Percentiles rank a stretch among this genome's conserved stretches.
These are phyloP conservation scores for Pogonomyrmex barbatus DNA, from an alignment of 1,140 invertebrate genomes.

Conservation along the genomic window DNA sequence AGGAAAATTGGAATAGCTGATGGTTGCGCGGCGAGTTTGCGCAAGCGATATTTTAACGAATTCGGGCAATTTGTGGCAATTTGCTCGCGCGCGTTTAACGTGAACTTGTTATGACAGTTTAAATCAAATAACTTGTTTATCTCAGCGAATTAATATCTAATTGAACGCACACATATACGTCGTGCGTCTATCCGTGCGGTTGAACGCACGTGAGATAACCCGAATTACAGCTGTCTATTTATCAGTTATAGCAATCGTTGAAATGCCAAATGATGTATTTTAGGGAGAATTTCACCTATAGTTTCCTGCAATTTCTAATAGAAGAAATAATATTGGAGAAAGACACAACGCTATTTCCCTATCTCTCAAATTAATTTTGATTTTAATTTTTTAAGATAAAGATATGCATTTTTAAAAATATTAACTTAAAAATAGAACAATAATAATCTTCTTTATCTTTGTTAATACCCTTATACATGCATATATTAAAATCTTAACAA, in stretches of 20 bases:
- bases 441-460: neutral
- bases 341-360: neutral
- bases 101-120: constrained; percentile 21
- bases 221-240: constrained; percentile 15
- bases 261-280: constrained; percentile 13
- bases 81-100: neutral
- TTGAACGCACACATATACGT: neutral
- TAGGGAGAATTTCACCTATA: neutral
- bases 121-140: constrained; percentile 19
- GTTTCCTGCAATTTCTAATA: neutral
- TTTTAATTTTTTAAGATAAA: constrained; percentile 2
- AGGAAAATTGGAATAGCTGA: neutral
- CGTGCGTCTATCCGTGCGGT: neutral
- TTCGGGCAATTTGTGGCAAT: neutral
- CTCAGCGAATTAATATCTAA: constrained; percentile 27
- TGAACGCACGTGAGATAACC: neutral
- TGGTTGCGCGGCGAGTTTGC: neutral
- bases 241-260: neutral
- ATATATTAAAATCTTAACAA: neutral
- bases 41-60: constrained; percentile 21
- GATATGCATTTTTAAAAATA: neutral
- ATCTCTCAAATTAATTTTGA: neutral
- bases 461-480: neutral
- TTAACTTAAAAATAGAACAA: neutral
- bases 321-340: constrained; percentile 7